Evolutionary conservation across 2,888 invertebrate species (phyloP).

Genomic region (Amphimallon solstitiale): DNA sequence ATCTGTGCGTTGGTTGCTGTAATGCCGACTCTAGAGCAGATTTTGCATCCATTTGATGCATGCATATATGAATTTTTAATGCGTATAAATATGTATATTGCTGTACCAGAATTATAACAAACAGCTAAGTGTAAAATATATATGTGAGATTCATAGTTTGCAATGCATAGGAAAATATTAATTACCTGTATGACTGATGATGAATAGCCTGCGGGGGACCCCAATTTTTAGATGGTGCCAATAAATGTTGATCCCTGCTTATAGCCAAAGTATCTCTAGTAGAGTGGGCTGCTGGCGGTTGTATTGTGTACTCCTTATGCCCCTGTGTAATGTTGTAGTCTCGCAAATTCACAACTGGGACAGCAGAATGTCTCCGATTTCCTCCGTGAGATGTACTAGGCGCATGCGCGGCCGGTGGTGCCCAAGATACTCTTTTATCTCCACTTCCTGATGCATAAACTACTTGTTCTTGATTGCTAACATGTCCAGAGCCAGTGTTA

Average conservation of each 20-base stretch:
- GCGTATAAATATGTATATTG: too few relatives aligned
- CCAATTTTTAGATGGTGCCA: slow-evolving; percentile 65
- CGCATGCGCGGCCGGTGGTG: slow-evolving; percentile 64
- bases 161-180: background rate
- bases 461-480: slow-evolving; percentile 51
- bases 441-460: slow-evolving; percentile 38
- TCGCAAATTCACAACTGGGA: slow-evolving; percentile 61
- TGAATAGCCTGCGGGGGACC: slow-evolving; percentile 63
- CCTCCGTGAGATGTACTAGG: slow-evolving; percentile 57
- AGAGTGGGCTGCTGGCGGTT: slow-evolving; percentile 70
- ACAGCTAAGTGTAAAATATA: too few relatives aligned
- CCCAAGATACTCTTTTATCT: slow-evolving; percentile 70
- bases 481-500: slow-evolving; percentile 61
- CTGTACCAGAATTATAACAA: too few relatives aligned
- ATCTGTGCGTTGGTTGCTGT: too few relatives aligned
- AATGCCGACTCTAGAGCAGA: too few relatives aligned
- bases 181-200: slow-evolving; percentile 65
- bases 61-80: too few relatives aligned
- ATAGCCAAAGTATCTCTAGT: slow-evolving; percentile 62
- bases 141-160: too few relatives aligned
- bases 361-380: slow-evolving; percentile 60
- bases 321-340: slow-evolving; percentile 62
- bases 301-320: slow-evolving; percentile 67
- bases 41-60: too few relatives aligned
- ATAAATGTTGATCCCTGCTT: slow-evolving; percentile 69